Base-by-base conservation (phyloP, 2,888 invertebrate genomes). In the Sinopyrophorus schimmeli region DNA sequence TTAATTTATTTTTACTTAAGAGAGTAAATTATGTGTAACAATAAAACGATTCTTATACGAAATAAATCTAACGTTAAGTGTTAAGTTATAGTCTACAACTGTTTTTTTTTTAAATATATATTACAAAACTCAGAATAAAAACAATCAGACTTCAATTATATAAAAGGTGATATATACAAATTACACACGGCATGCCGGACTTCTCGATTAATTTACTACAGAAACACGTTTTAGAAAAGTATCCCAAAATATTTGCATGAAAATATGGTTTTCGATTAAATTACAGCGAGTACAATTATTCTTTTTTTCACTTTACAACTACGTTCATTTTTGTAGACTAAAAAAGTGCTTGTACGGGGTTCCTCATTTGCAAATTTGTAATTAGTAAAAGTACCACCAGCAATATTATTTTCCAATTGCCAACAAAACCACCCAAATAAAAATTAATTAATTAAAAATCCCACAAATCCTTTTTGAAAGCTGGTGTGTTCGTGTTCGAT, bases 221-320 rank as follows among this genome's bases (percentile, higher is more conserved):
- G 52, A 43, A 27, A 35, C 41, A 46, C 57, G 55, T 53, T 60
- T 66, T 71, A 70, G 68, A 71, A 70, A 70, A 70, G 70, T 71
- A 71, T 62, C 69, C 68, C 66, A 68, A 69, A 69, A 69, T 69
- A 68, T 66, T 58, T 60, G 61, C 53, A 61, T 59, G 65, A 70
- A 71, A 70, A 70, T 69, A 70, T 67, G 67, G 66, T 67, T 66
- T 66, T 64, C 35, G 38, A 43, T 30, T 26, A 31, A 42, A 43
- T 47, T 53, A 59, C 52, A 57, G n/a, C n/a, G n/a, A n/a, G n/a
- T n/a, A n/a, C n/a, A n/a, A n/a, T n/a, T n/a, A n/a, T n/a, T 48
- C 40, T 39, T 37, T 38, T 53, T 55, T 55, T 28, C 11, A 10
- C 5, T 24, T 61, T 40, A 63, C 62, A 61, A 61, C 57, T 60